These are phyloP conservation scores for Myotis vivesi DNA, from an alignment of 2,797 vertebrate genomes.

Conservation along the genomic window DNA sequence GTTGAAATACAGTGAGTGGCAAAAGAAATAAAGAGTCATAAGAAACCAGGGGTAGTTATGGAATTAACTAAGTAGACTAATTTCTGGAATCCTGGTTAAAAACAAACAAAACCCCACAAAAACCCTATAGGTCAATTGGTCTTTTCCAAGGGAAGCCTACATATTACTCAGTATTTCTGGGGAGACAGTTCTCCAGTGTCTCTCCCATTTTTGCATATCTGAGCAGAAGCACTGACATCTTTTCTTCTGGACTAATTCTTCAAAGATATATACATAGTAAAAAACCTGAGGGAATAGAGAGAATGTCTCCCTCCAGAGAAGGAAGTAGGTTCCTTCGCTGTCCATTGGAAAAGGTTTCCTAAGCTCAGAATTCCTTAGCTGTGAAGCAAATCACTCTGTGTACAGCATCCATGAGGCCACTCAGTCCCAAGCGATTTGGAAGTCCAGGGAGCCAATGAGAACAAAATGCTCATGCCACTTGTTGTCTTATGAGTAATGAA, in stretches of 20 bases:
- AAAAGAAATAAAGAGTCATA: neutral
- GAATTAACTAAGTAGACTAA: slow-evolving; percentile 5
- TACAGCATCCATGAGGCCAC: neutral
- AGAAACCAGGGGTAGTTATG: neutral
- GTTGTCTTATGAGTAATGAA: neutral
- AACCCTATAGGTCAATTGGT: neutral
- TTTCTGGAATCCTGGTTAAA: neutral
- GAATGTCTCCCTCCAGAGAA: neutral
- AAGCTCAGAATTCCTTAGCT: neutral
- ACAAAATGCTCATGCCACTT: neutral
- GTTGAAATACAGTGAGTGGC: neutral
- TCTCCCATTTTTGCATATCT: neutral
- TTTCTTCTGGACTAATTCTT: neutral
- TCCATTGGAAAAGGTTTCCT: neutral
- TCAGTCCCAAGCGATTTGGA: neutral
- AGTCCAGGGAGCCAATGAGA: neutral
- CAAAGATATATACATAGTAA: neutral
- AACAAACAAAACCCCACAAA: neutral
- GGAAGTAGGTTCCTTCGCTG: neutral
- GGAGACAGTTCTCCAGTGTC: neutral
- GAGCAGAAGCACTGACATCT: neutral
- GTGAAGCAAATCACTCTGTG: neutral
- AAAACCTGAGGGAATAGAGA: neutral
- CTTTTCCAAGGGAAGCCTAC: neutral
- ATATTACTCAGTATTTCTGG: neutral